phyloP scores from a whole-genome alignment of 2,797 vertebrate species.

The Macrochelys suwanniensis region DNA sequence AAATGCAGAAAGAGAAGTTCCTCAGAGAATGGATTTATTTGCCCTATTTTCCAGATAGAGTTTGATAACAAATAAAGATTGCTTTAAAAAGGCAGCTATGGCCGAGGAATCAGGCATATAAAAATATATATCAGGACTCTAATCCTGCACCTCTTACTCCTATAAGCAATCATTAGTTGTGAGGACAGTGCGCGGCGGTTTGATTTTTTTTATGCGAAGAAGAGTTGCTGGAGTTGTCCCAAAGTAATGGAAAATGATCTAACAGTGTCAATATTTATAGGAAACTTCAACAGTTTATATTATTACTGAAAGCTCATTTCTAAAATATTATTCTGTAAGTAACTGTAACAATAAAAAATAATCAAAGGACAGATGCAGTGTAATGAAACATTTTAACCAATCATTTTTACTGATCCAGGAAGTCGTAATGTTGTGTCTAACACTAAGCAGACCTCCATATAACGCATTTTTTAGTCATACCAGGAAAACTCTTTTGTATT shows the following conservation, averaged over 20 bases:
- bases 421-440: not conserved
- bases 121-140: not conserved
- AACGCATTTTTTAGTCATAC: not conserved
- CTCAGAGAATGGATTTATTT: not conserved
- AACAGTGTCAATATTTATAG: not conserved
- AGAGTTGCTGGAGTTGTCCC: not conserved
- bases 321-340: not conserved
- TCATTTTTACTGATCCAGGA: not conserved
- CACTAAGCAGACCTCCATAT: not conserved
- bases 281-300: not conserved
- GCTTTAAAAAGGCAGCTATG: not conserved
- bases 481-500: not conserved
- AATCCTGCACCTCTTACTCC: not conserved
- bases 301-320: not conserved
- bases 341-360: not conserved
- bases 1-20: not conserved
- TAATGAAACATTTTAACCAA: not conserved
- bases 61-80: not conserved
- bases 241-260: not conserved
- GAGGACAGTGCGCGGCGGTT: not conserved
- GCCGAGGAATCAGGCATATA: not conserved
- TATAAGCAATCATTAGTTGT: not conserved
- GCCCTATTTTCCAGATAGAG: not conserved
- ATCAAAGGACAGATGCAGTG: not conserved
- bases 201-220: rapidly evolving